Base-by-base conservation (phyloP, 2,113 vertebrate genomes). In the Noctilio leporinus region DNA sequence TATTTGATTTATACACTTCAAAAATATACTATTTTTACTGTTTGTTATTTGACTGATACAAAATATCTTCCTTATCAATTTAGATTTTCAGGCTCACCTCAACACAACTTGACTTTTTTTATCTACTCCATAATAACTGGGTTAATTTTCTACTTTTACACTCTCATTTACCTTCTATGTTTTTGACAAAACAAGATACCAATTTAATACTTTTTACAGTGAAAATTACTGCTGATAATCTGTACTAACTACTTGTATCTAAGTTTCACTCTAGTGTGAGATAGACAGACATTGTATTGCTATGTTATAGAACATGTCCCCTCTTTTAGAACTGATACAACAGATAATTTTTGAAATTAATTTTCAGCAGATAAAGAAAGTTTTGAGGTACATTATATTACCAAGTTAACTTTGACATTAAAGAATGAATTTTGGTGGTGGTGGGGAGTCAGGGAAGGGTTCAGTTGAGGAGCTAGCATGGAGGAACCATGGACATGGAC, bases 281-380 rank as follows among this genome's bases (percentile, higher is more conserved):
- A 3, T 26, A 87, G 26, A 45, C 45, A 93, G 40, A 2, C 20
- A 81, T 64, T 67, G 5, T 28, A 57, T 53, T 93, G 3, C 53
- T 87, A 11, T 89, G 43, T 43, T 53, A 47, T 45, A 75, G 14
- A 93, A 87, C 6, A 47, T 38, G 12, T 59, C 16, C 12, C 8
- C 87, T 96, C 20, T 69, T 85, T 96, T 69, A 47, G 0, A 94
- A 92, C n/a, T 90, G 22, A 80, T 91, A 87, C 19, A 86, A 64
- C 11, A 65, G 8, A 85, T 90, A 82, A 12, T 65, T 86, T 92
- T 51, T 77, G 10, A 73, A 93, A 92, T 72, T 86, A 92, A 92
- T 88, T 95, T 96, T 78, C 30, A 96, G 9, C 47, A 73, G 15
- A 69, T 81, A 81, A 96, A 83, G 30, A 86, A 86, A 88, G 28